These are phyloP conservation scores for Bolinopsis microptera DNA, from an alignment of 37 sponge, comb jelly and placozoan species.

Conservation along the genomic window DNA sequence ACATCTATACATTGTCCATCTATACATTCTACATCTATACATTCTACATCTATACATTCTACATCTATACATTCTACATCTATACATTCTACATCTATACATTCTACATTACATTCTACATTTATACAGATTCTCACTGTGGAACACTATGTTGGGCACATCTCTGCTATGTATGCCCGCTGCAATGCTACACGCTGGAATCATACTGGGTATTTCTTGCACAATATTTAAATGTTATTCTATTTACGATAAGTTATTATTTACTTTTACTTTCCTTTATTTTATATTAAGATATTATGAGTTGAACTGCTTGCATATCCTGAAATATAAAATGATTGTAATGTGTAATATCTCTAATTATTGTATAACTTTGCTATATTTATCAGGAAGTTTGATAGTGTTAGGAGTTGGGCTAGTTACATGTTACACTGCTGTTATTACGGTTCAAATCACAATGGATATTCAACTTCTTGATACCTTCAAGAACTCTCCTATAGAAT, in stretches of 20 bases:
- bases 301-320: too few relatives aligned
- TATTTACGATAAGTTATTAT: not conserved
- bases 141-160: constrained; percentile 67
- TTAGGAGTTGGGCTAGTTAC: constrained; percentile 23
- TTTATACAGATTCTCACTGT: constrained; percentile 66
- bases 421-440: constrained; percentile 39
- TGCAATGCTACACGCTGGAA: constrained; percentile 27
- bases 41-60: too few relatives aligned
- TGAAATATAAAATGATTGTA: too few relatives aligned
- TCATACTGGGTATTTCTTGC: constrained; percentile 1
- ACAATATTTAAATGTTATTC: not conserved
- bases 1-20: too few relatives aligned
- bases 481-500: constrained; percentile 23
- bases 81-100: too few relatives aligned
- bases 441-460: constrained; percentile 38
- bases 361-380: too few relatives aligned
- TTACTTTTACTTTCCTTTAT: not conserved
- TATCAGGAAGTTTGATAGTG: not conserved
- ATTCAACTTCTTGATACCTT: constrained; percentile 31
- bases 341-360: too few relatives aligned
- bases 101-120: too few relatives aligned
- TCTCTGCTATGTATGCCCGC: constrained; percentile 64
- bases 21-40: too few relatives aligned
- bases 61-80: too few relatives aligned
- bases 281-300: too few relatives aligned